A percentile compares a stretch with the other conserved stretches of the same genome.
phyloP scores from a whole-genome alignment of 2,797 vertebrate genomes.

The Pelobates cultripes region DNA sequence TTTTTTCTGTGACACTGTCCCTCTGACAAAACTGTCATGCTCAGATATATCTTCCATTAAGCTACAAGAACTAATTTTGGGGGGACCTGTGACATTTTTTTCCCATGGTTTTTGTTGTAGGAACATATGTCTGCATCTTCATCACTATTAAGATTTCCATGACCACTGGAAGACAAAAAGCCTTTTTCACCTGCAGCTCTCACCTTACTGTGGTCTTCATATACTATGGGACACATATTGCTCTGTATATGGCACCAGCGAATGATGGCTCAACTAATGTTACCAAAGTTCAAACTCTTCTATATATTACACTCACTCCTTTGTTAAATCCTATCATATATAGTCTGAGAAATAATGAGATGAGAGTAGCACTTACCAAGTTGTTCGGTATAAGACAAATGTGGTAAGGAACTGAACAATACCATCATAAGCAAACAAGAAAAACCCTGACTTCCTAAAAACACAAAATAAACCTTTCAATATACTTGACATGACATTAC shows the following conservation, averaged over 20 bases:
- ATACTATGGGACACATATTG: conserved; percentile 58
- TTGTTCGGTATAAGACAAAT: too few species aligned
- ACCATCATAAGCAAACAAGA: too few species aligned
- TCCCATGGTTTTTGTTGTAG: conserved; percentile 1
- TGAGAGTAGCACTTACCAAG: conserved; percentile 2
- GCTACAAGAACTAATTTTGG: not conserved
- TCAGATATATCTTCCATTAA: conserved; percentile 1
- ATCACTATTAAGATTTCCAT: conserved; percentile 46
- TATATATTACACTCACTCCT: conserved; percentile 54
- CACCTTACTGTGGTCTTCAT: conserved; percentile 53
- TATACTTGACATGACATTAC: too few species aligned
- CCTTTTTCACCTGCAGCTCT: conserved; percentile 61
- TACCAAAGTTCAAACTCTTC: conserved; percentile 58
- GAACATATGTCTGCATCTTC: conserved; percentile 54
- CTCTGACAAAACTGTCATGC: conserved; percentile 10
- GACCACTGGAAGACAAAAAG: conserved; percentile 36
- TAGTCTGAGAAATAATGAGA: conserved; percentile 23
- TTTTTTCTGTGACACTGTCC: conserved; percentile 15
- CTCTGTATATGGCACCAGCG: conserved; percentile 54
- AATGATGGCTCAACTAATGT: conserved; percentile 52
- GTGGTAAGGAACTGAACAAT: too few species aligned
- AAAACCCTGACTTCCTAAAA: too few species aligned
- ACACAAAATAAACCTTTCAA: too few species aligned
- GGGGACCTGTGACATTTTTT: not conserved
- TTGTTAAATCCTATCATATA: conserved; percentile 61